Evolutionary conservation across 2,888 invertebrate species (phyloP), one percentile per base, ranked within the genome.

Genomic region (Coremacera marginata): DNA sequence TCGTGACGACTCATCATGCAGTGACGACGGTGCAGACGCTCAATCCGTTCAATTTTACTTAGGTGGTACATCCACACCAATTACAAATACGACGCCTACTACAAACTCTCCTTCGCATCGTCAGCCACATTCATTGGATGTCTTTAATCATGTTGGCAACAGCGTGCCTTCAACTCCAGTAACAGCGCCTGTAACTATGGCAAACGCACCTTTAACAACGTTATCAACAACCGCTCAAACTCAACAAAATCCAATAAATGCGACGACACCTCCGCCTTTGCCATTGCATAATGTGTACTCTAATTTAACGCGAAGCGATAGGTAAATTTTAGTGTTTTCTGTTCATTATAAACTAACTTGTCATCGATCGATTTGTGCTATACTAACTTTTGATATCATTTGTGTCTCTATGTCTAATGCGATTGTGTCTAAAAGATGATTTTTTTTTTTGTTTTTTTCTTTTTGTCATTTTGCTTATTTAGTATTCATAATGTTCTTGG

Each of bases 1-100:
- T 65, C 85, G 86, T 25, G 88, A 88, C 77, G 88, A 88, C 82
- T 88, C 88, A 71, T 88, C 88, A 31, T 84, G 85, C 73, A 88
- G 88, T 80, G 88, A 88, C 72, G 88, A 88, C 76, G 86, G 85
- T 76, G 79, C 81, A 68, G 86, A 85, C 70, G 84, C 82, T 79
- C 85, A 85, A 80, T 86, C 87, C 67, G 86, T 86, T 27, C 85
- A 86, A 75, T 86, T 86, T 80, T 84, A 83, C 80, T 82, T 86
- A 73, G 85, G 86, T 44, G 81, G 81, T 68, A 78, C 83, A 74
- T 83, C 84, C 5, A 77, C 83, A 65, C 79, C 81, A 72, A 77
- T 72, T 37, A 37, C 71, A n/a, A 74, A 79, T 67, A 60, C 80
- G 55, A 11, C 70, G 5, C 68, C 78, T 22, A 75, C 78, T 27